Conservation (phyloP, 2,797 vertebrate genomes). For the Trachops cirrhosus region DNA sequence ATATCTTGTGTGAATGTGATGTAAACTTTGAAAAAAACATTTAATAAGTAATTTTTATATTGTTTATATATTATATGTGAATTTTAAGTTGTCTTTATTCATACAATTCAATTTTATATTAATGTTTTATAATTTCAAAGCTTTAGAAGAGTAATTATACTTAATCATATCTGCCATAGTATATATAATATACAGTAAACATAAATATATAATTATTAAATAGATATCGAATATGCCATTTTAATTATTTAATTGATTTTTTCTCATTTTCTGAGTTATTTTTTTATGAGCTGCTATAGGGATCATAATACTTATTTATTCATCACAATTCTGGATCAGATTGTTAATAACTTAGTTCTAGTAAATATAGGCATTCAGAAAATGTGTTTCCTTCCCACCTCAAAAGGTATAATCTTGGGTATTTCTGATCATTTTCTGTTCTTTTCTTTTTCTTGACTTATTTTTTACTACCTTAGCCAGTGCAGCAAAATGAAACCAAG, state of each 20-base stretch:
- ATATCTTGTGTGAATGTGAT: background rate
- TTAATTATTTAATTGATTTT: background rate
- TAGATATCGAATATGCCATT: background rate
- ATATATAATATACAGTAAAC: background rate
- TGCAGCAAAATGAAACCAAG: background rate
- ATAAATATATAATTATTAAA: background rate
- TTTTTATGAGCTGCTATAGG: background rate
- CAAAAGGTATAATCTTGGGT: background rate
- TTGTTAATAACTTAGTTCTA: background rate
- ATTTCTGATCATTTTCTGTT: background rate
- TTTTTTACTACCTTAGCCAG: background rate
- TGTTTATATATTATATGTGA: background rate
- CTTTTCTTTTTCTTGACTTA: background rate
- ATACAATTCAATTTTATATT: background rate
- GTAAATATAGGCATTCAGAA: background rate
- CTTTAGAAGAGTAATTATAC: background rate
- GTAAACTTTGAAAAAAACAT: background rate
- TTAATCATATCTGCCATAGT: background rate
- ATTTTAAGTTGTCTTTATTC: background rate
- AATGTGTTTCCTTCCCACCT: background rate
- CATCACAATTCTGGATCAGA: background rate
- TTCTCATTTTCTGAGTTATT: background rate
- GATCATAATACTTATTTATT: background rate
- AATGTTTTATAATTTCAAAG: background rate
- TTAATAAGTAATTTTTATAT: background rate